Evolutionary conservation across 2,113 vertebrate genomes (phyloP).

Genomic region (Gymnarchus niloticus): DNA sequence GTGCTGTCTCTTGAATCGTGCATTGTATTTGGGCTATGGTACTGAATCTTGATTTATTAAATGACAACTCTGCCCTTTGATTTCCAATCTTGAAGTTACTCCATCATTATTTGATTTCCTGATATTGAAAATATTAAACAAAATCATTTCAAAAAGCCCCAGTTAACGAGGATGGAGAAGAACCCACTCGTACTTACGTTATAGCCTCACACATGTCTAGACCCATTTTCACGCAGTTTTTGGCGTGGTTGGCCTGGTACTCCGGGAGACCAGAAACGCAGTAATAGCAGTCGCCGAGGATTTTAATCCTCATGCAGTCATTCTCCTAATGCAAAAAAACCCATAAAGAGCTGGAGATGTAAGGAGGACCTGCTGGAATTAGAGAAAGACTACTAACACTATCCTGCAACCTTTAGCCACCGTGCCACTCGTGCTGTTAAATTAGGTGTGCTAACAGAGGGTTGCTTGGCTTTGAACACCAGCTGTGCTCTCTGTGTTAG

Average conservation of each 20-base stretch:
- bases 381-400: not conserved
- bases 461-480: not conserved
- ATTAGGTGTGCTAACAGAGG: not conserved
- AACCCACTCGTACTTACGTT: constrained; percentile 90
- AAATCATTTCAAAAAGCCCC: too few relatives aligned
- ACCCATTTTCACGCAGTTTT: constrained; percentile 98
- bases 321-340: constrained; percentile 74
- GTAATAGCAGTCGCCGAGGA: constrained; percentile 96
- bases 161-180: too few relatives aligned
- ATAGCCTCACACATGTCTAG: constrained; percentile 99
- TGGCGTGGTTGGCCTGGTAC: constrained; percentile 90
- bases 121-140: too few relatives aligned
- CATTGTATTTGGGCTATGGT: too few relatives aligned
- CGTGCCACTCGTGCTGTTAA: not conserved
- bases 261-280: constrained; percentile 95
- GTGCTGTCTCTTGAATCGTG: too few relatives aligned
- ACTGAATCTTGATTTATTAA: too few relatives aligned
- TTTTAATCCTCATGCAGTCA: constrained; percentile 98
- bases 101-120: too few relatives aligned
- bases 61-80: too few relatives aligned
- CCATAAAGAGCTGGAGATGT: not conserved
- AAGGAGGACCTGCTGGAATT: not conserved
- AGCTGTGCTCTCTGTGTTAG: too few relatives aligned
- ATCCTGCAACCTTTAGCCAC: not conserved
- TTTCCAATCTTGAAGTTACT: too few relatives aligned